Evolutionary conservation across 2,797 vertebrate species (phyloP).

Genomic region (Eleutherodactylus coqui): DNA sequence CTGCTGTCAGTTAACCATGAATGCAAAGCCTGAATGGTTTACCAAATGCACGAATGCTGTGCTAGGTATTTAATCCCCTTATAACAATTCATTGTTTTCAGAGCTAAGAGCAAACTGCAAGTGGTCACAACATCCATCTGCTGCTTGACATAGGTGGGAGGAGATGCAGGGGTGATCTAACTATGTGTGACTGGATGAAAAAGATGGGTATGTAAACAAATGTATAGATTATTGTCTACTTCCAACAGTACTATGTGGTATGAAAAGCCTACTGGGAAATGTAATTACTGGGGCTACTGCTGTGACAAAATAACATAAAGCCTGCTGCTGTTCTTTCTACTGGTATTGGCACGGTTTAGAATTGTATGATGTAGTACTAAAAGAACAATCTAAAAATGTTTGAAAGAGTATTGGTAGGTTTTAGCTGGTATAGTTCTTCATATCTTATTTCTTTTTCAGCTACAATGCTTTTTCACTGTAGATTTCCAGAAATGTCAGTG

Average conservation of each 20-base stretch:
- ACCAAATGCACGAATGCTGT: slow-evolving; percentile 51
- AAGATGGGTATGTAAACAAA: neutral
- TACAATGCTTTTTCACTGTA: neutral
- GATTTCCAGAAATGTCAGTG: neutral
- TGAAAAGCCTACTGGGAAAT: slow-evolving; percentile 17
- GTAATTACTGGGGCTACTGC: slow-evolving; percentile 23
- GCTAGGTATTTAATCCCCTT: slow-evolving; percentile 54
- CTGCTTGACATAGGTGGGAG: slow-evolving; percentile 6
- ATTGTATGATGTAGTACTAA: neutral
- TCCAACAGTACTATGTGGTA: neutral
- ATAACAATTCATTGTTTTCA: slow-evolving; percentile 52
- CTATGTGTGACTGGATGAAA: slow-evolving; percentile 11
- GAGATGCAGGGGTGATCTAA: slow-evolving; percentile 4
- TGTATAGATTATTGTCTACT: slow-evolving; percentile 8
- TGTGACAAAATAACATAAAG: slow-evolving; percentile 28
- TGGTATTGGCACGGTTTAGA: neutral
- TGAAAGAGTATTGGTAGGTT: neutral
- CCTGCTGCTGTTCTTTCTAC: slow-evolving; percentile 15
- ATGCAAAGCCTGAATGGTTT: slow-evolving; percentile 55
- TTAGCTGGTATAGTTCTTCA: neutral
- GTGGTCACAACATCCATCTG: slow-evolving; percentile 34
- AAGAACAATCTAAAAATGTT: neutral
- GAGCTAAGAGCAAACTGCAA: slow-evolving; percentile 16
- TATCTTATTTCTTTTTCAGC: neutral
- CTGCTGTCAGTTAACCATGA: slow-evolving; percentile 60